Conservation (phyloP, 2,113 vertebrate genomes). For the Nematolebias whitei region DNA sequence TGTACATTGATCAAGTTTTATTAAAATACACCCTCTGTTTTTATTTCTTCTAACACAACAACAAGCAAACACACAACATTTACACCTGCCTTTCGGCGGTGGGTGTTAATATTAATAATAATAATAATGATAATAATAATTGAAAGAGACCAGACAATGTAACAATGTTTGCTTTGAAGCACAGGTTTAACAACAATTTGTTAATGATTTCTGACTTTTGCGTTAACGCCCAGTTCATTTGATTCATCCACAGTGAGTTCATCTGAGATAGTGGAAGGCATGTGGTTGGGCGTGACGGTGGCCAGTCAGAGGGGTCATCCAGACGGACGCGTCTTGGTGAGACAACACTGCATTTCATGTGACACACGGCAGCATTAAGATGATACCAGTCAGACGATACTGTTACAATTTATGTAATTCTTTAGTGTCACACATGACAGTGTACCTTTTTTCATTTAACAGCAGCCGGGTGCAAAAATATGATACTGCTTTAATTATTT, state of each 20-base stretch:
- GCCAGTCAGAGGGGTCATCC: conserved; percentile 84
- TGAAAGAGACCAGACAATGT: no score
- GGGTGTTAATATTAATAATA: no score
- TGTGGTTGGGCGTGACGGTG: conserved; percentile 96
- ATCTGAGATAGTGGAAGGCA: conserved; percentile 87
- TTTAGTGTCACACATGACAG: conserved; percentile 3
- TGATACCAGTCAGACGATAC: conserved; percentile 58
- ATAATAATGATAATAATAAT: no score
- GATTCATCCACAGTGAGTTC: conserved; percentile 73
- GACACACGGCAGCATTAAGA: not conserved
- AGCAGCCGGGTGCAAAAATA: not conserved
- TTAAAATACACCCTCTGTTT: no score
- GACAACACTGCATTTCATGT: conserved; percentile 40
- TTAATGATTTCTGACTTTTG: no score
- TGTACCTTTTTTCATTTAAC: not conserved
- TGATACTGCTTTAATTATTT: not conserved
- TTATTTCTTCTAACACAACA: no score
- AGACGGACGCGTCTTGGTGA: conserved; percentile 87
- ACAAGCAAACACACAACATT: no score
- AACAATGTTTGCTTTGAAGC: no score
- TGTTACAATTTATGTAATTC: not conserved
- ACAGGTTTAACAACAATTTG: no score
- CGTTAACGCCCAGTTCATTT: not conserved
- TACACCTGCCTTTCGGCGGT: no score
- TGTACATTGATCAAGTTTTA: no score